Percentiles rank a stretch among this genome's conserved stretches.
These are phyloP conservation scores for Hesperia comma DNA, from an alignment of 2,888 invertebrate species.

Conservation along the genomic window DNA sequence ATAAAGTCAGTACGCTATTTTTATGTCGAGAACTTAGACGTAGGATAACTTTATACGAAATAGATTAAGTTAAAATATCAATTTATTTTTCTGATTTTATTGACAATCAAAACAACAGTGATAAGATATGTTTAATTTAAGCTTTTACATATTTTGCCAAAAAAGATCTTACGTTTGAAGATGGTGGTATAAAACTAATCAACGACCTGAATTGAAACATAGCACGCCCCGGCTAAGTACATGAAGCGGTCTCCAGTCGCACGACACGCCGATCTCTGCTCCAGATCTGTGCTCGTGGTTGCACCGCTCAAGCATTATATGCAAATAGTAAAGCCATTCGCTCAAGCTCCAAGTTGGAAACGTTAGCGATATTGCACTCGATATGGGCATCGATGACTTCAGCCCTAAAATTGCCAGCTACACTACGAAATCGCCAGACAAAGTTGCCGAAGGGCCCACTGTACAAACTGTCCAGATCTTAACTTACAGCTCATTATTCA, in stretches of 20 bases:
- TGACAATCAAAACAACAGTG: too few species aligned
- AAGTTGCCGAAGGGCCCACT: constrained; percentile 26
- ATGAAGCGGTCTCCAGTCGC: constrained; percentile 54
- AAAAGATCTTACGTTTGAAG: neutral
- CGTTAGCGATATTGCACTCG: constrained; percentile 54
- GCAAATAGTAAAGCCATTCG: constrained; percentile 65
- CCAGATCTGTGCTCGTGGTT: constrained; percentile 74
- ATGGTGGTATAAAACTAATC: constrained; percentile 17
- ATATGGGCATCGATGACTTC: constrained; percentile 35
- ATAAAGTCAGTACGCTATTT: constrained; percentile 59
- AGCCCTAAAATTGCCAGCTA: constrained; percentile 24
- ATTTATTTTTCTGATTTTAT: too few species aligned
- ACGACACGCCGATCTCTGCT: constrained; percentile 70
- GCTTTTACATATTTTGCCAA: too few species aligned
- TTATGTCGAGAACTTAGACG: neutral
- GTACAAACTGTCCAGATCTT: constrained; percentile 17
- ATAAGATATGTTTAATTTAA: neutral
- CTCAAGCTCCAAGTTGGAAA: constrained; percentile 58
- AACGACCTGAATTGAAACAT: constrained; percentile 57
- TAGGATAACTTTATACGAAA: neutral
- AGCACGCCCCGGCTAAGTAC: constrained; percentile 57
- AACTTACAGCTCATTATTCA: constrained; percentile 33
- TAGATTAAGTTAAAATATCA: neutral
- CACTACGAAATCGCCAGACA: constrained; percentile 17
- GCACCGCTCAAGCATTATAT: constrained; percentile 73